A percentile compares a stretch with the other conserved stretches of the same genome.
Evolutionary conservation across 2,888 invertebrate genomes (phyloP).

Genomic region (Nephrotoma guestfalica): DNA sequence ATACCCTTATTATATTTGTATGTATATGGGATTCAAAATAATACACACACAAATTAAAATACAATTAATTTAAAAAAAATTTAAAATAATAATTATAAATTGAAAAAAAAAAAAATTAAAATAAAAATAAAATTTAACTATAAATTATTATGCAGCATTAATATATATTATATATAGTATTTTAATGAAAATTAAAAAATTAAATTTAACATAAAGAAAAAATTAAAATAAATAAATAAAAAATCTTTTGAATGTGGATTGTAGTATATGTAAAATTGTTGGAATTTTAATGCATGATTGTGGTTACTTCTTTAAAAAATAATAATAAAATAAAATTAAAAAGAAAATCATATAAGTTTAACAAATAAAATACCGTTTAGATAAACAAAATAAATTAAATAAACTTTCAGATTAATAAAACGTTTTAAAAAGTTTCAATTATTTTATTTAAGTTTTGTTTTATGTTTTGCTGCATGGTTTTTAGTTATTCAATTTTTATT

Average conservation of each 20-base stretch:
- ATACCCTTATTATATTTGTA: too few relatives aligned
- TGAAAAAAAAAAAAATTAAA: too few relatives aligned
- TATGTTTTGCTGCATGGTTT: background rate
- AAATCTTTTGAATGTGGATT: slow-evolving; percentile 37
- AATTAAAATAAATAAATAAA: slow-evolving; percentile 26
- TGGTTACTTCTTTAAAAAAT: slow-evolving; percentile 4
- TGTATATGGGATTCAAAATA: background rate
- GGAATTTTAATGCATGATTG: slow-evolving; percentile 19
- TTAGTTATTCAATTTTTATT: background rate
- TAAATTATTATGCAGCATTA: slow-evolving; percentile 27
- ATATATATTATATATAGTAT: background rate
- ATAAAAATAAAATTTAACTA: slow-evolving; percentile 31
- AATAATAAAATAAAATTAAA: background rate
- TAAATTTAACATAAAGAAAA: slow-evolving; percentile 19
- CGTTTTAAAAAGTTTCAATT: background rate
- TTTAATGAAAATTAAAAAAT: slow-evolving; percentile 16
- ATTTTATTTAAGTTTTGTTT: background rate
- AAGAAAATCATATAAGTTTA: background rate
- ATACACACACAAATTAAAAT: slow-evolving; percentile 6
- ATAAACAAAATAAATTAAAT: slow-evolving; percentile 1
- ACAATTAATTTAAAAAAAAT: slow-evolving; percentile 13
- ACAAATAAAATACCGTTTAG: background rate
- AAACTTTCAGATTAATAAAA: slow-evolving; percentile 1
- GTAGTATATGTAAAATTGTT: slow-evolving; percentile 39
- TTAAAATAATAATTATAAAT: slow-evolving; percentile 10